Evolutionary conservation across 92 coral and sea anemone genomes (phyloP).

Genomic region (Epizoanthus illoricatus): DNA sequence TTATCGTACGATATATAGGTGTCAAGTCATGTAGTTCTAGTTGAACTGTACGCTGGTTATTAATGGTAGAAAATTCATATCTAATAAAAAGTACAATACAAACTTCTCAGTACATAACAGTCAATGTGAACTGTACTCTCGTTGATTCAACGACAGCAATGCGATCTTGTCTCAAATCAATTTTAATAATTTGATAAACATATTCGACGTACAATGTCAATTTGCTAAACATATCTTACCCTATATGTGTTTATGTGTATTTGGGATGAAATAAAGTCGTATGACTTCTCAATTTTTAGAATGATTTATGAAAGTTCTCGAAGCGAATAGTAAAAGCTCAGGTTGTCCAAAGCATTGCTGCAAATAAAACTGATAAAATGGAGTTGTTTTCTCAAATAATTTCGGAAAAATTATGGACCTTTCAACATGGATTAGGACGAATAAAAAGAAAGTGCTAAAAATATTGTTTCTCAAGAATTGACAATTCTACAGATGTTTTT

Average conservation of each 20-base stretch:
- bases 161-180: neutral
- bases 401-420: neutral
- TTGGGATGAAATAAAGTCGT: neutral
- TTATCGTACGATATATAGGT: conserved; percentile 31
- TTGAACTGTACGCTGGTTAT: neutral
- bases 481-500: no score
- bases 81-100: neutral
- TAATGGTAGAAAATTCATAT: neutral
- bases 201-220: neutral
- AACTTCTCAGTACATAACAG: neutral
- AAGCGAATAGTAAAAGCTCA: neutral
- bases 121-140: neutral
- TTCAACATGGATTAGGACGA: neutral
- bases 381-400: neutral
- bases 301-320: neutral
- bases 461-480: neutral
- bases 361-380: neutral
- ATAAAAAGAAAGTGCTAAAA: neutral
- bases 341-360: neutral
- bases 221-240: neutral
- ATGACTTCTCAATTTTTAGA: neutral
- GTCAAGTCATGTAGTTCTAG: conserved; percentile 27
- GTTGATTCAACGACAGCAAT: neutral
- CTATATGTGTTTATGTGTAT: neutral
- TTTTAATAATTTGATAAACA: neutral